Evolutionary conservation across 2,888 invertebrate species (phyloP), one percentile per base, ranked within the genome.

Genomic region (Heliconius erato): DNA sequence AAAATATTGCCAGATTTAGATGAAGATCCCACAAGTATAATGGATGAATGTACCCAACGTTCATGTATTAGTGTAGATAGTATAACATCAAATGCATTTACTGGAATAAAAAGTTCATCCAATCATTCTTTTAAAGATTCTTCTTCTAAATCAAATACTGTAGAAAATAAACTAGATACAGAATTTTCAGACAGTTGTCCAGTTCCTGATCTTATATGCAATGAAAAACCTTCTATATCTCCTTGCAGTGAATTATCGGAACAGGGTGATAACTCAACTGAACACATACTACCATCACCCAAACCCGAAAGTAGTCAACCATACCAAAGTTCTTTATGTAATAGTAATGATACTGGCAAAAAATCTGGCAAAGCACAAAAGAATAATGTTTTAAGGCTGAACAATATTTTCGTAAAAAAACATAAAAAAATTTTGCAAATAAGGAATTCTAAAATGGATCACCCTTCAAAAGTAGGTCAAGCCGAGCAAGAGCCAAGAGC

Each of bases 211-310:
- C 90, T 96, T 85, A 96, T 95, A 84, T 96, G 96, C 87, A 96
- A 96, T 87, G 96, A 96, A 87, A 96, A 96, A 84, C 95, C 96
- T 72, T 95, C 96, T 59, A 94, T 96, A 88, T 96, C 96, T 44
- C 96, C 96, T 5, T 95, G 95, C 87, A 96, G 96, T 88, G 96
- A 96, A 86, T 87, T 96, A 80, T 95, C 95, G 3, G 96, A 96
- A 87, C 91, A 91, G 85, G 93, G 94, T 7, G 95, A 95, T n/a
- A 95, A 93, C 86, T 94, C 94, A 12, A 92, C 89, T 40, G 95
- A 95, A 84, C 91, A 85, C 80, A 87, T 44, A 49, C 28, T 78
- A 44, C 68, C 89, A 44, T 87, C 90, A 40, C 93, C 92, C 19
- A 93, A 92, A 86, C 90, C 90, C 23, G 88, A 86, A 85, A 89